Evolutionary conservation across 1,140 invertebrate genomes (phyloP).

Genomic region (Drosophila dunni): DNA sequence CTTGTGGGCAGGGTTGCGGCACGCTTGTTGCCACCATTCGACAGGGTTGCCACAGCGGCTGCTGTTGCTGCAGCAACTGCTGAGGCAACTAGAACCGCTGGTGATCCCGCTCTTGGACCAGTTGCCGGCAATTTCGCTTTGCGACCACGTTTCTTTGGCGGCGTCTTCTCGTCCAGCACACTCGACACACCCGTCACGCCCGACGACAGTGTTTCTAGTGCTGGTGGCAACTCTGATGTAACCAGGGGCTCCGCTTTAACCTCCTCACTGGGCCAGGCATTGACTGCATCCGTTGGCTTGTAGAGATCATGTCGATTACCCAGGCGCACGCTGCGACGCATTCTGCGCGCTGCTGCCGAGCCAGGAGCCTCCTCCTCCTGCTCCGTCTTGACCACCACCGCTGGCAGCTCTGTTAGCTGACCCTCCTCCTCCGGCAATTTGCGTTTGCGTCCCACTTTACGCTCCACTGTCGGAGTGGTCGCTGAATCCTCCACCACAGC

Average conservation of each 20-base stretch:
- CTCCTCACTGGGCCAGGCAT: slow-evolving; percentile 43
- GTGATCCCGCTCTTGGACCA: slow-evolving; percentile 9
- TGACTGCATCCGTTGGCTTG: slow-evolving; percentile 6
- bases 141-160: slow-evolving; percentile 80
- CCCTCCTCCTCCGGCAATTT: slow-evolving; percentile 63
- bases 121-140: slow-evolving; percentile 65
- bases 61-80: slow-evolving; percentile 8
- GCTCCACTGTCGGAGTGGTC: slow-evolving; percentile 30
- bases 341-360: slow-evolving; percentile 43
- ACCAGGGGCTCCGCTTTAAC: slow-evolving; percentile 49
- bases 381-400: slow-evolving; percentile 60
- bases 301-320: slow-evolving; percentile 66
- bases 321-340: slow-evolving; percentile 75
- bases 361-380: slow-evolving; percentile 39
- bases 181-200: not conserved
- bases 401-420: slow-evolving; percentile 1
- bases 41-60: slow-evolving; percentile 4
- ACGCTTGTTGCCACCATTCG: slow-evolving; percentile 67
- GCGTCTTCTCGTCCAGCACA: slow-evolving; percentile 72
- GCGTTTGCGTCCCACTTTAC: slow-evolving; percentile 67
- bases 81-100: slow-evolving; percentile 3
- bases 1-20: not conserved
- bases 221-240: slow-evolving; percentile 1
- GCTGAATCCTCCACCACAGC: slow-evolving; percentile 34
- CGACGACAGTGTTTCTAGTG: not conserved